phyloP scores from a whole-genome alignment of 2,797 vertebrate genomes.

The Australoheros facetus region DNA sequence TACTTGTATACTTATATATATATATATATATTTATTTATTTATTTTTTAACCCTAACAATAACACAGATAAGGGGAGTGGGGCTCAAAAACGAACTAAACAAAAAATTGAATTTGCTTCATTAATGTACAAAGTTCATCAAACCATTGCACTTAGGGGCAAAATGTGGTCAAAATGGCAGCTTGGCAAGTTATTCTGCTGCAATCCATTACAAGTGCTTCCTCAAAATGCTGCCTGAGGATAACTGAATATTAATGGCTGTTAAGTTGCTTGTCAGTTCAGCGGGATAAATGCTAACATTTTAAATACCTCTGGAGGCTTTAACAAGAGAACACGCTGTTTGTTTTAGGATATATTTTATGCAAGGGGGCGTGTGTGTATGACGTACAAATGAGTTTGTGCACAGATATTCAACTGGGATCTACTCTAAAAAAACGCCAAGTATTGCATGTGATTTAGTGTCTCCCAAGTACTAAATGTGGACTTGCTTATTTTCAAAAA shows the following conservation, averaged over 20 bases:
- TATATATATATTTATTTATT: no score
- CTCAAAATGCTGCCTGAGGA: background rate
- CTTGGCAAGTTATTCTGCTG: background rate
- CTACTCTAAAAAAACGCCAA: background rate
- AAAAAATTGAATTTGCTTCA: background rate
- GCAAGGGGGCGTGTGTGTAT: background rate
- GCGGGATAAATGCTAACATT: background rate
- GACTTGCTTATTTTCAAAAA: background rate
- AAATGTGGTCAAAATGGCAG: conserved; percentile 3
- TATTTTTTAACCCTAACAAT: background rate
- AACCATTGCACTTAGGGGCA: background rate
- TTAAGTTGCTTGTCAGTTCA: conserved; percentile 9
- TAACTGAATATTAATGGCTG: background rate
- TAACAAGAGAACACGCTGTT: background rate
- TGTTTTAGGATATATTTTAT: background rate
- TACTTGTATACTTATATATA: background rate
- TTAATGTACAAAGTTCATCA: conserved; percentile 9
- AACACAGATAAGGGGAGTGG: background rate
- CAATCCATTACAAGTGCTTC: background rate
- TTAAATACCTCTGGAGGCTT: background rate
- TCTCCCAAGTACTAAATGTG: background rate
- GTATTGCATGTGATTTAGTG: background rate
- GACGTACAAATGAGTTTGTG: background rate
- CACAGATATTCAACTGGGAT: background rate
- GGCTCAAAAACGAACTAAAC: background rate